Conservation (phyloP, 2,113 vertebrate species). For the Nothoprocta pentlandii region DNA sequence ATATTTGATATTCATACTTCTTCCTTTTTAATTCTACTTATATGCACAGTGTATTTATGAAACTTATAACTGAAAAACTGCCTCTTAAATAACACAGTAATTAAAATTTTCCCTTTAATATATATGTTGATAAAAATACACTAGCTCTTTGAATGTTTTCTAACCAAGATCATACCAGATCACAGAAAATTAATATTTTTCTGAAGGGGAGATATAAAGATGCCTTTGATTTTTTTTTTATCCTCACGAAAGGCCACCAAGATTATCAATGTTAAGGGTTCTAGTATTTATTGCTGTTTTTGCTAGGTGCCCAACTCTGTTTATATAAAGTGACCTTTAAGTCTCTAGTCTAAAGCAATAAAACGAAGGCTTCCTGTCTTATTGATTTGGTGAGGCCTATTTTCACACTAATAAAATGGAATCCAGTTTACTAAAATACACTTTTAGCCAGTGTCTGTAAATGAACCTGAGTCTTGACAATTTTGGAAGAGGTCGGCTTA, state of each 20-base stretch:
- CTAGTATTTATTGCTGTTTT: constrained; percentile 69
- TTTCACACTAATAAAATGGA: constrained; percentile 85
- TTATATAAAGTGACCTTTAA: constrained; percentile 78
- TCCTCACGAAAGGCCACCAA: not conserved
- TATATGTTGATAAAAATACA: not conserved
- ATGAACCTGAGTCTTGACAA: constrained; percentile 74
- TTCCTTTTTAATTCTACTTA: constrained; percentile 22
- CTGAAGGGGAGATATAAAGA: not conserved
- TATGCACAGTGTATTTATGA: not conserved
- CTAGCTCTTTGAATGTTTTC: not conserved
- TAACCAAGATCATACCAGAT: not conserved
- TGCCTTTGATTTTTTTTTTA: not conserved
- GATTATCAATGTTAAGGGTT: constrained; percentile 52
- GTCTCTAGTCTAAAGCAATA: constrained; percentile 75
- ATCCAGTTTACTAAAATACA: constrained; percentile 82
- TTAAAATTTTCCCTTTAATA: not conserved
- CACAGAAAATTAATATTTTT: not conserved
- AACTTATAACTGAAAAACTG: not conserved
- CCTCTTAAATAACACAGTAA: not conserved
- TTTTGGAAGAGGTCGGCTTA: constrained; percentile 73
- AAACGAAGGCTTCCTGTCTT: constrained; percentile 79
- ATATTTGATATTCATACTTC: not conserved
- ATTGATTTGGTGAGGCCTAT: constrained; percentile 79
- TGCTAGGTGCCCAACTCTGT: constrained; percentile 62
- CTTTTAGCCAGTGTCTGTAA: constrained; percentile 65